phyloP scores from a whole-genome alignment of 1,140 invertebrate species.

The Ruditapes philippinarum region DNA sequence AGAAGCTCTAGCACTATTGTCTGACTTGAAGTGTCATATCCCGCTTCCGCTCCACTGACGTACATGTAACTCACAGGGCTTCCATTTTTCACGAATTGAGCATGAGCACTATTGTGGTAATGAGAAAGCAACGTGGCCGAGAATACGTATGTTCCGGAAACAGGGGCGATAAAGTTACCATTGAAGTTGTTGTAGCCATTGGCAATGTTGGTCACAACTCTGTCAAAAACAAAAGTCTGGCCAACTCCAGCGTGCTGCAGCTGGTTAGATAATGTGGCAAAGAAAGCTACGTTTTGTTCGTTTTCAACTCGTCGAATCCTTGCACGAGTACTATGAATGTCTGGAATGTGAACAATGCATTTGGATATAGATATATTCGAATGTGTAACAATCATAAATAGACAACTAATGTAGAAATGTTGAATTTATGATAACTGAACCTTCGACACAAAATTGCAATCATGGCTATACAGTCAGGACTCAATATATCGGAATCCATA shows the following conservation, averaged over 20 bases:
- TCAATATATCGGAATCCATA: too few species aligned
- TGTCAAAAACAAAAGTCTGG: slow-evolving; percentile 14
- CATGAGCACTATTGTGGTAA: not conserved
- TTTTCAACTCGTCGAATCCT: not conserved
- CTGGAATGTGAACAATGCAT: too few species aligned
- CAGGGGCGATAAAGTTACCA: not conserved
- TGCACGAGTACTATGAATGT: too few species aligned
- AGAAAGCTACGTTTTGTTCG: not conserved
- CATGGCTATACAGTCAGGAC: too few species aligned
- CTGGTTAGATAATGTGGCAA: not conserved
- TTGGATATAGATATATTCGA: too few species aligned
- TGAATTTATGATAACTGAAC: too few species aligned
- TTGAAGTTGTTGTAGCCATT: not conserved
- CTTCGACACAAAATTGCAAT: too few species aligned
- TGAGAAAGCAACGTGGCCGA: not conserved
- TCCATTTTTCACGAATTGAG: not conserved
- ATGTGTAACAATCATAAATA: too few species aligned
- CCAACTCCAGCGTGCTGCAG: not conserved
- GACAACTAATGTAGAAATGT: too few species aligned
- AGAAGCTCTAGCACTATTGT: not conserved
- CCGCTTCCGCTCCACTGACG: not conserved
- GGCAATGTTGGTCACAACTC: not conserved
- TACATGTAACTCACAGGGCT: not conserved
- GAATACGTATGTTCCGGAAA: not conserved
- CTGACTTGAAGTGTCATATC: not conserved